Percentiles rank a stretch among this genome's conserved stretches.
Evolutionary conservation across 2,113 vertebrate species (phyloP).

Genomic region (Pseudonaja textilis): DNA sequence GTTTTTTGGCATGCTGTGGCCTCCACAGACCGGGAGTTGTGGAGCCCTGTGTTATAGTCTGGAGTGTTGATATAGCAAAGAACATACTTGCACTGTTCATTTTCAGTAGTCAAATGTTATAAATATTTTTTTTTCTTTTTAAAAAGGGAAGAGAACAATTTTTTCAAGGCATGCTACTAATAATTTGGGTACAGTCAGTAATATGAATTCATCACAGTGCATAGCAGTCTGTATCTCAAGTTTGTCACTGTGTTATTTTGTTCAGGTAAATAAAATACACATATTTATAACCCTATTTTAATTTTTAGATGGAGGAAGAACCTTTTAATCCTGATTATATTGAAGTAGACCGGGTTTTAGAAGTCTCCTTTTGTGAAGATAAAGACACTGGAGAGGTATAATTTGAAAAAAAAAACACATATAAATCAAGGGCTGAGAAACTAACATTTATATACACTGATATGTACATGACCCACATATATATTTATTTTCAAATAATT

Average conservation of each 20-base stretch:
- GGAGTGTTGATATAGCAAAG: background rate
- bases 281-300: conserved; percentile 28
- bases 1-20: too few species aligned
- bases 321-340: conserved; percentile 98
- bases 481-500: background rate
- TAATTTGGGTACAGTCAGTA: background rate
- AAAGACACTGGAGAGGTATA: conserved; percentile 96
- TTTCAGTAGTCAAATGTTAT: background rate
- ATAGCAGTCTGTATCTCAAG: background rate
- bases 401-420: conserved; percentile 17
- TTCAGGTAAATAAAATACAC: background rate
- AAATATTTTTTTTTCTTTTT: background rate
- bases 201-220: background rate
- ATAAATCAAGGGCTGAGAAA: background rate
- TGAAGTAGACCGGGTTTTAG: conserved; percentile 95
- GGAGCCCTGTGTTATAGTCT: background rate
- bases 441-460: background rate
- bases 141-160: background rate
- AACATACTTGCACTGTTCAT: background rate
- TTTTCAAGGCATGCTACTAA: background rate
- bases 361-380: conserved; percentile 97
- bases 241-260: background rate
- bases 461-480: background rate
- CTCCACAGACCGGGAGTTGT: too few species aligned
- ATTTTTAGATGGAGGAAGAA: conserved; percentile 93